phyloP scores from a whole-genome alignment of 1,140 invertebrate species.

The Microplitis demolitor region DNA sequence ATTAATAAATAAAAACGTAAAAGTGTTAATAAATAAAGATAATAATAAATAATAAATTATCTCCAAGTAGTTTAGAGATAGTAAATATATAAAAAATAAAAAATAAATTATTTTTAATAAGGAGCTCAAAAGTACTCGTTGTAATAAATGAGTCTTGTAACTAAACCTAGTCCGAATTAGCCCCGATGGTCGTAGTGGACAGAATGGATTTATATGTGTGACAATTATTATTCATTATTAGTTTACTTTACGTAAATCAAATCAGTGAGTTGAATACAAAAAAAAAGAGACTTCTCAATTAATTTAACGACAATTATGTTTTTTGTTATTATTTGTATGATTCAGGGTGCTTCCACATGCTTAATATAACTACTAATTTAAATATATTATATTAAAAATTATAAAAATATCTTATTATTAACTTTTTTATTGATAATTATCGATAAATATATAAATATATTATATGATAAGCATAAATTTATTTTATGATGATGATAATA shows the following conservation, averaged over 20 bases:
- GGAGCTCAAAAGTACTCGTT: neutral
- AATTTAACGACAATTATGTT: constrained; percentile 13
- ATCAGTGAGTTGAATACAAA: neutral
- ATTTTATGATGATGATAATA: too few species aligned
- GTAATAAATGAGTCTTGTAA: constrained; percentile 29
- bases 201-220: neutral
- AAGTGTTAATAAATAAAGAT: too few species aligned
- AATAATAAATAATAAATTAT: too few species aligned
- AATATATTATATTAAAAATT: neutral
- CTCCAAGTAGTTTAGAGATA: too few species aligned
- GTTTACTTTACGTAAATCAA: neutral
- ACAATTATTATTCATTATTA: neutral
- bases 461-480: too few species aligned
- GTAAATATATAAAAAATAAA: too few species aligned
- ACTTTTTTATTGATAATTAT: neutral
- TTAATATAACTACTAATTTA: constrained; percentile 34
- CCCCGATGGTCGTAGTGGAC: constrained; percentile 9
- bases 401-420: neutral
- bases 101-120: neutral
- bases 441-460: neutral
- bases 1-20: too few species aligned
- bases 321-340: constrained; percentile 44
- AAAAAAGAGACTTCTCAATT: neutral
- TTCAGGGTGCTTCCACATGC: constrained; percentile 57
- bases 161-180: constrained; percentile 52